A percentile compares a stretch with the other conserved stretches of the same genome.
Conservation (phyloP, 2,888 invertebrate genomes). For the Mayetiola destructor region DNA sequence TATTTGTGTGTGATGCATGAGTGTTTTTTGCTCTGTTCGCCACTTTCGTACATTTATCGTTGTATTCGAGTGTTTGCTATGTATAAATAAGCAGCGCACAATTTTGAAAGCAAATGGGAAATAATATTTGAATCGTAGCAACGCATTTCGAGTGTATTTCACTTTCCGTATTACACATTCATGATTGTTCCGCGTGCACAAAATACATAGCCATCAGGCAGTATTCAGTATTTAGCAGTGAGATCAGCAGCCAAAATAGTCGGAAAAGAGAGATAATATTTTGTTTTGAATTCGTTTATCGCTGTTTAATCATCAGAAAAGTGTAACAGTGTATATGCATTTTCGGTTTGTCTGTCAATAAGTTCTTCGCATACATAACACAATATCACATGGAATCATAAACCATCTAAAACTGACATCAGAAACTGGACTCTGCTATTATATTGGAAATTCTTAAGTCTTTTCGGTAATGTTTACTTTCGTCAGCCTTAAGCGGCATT, state of each 20-base stretch:
- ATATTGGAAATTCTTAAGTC: neutral
- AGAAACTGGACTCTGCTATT: neutral
- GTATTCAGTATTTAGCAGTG: no score
- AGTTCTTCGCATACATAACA: neutral
- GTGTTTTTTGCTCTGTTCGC: neutral
- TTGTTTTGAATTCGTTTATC: neutral
- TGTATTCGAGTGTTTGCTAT: neutral
- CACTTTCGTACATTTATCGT: neutral
- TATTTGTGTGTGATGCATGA: neutral
- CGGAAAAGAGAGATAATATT: neutral
- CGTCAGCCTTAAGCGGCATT: neutral
- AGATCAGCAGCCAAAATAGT: neutral
- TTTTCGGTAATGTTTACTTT: neutral
- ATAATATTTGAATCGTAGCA: neutral
- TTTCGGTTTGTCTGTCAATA: constrained; percentile 3
- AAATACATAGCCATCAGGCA: neutral
- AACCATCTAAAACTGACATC: no score
- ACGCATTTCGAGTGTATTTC: no score
- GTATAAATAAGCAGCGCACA: neutral
- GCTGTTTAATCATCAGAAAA: neutral
- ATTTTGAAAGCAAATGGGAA: neutral
- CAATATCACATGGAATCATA: neutral
- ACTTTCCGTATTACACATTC: no score
- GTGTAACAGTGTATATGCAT: neutral
- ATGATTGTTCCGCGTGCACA: no score